Evolutionary conservation across 2,888 invertebrate species (phyloP), one percentile per base, ranked within the genome.

Genomic region (Drosophila barbarae): DNA sequence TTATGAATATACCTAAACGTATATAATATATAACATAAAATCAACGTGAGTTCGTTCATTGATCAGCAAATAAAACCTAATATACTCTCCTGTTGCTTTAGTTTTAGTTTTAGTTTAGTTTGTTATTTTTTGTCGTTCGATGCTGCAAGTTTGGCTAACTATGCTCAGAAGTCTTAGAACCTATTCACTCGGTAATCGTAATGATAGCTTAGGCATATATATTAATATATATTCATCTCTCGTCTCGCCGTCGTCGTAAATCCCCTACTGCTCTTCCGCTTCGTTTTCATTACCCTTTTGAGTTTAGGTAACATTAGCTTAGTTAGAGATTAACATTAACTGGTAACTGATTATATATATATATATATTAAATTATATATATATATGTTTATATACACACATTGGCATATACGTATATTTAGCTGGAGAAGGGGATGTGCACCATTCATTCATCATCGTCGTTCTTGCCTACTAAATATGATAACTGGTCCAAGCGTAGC

Each of bases 401-500:
- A 41, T 61, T 54, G 61, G 44, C 23, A 50, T 65, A 42, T 55
- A 18, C 49, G 28, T 66, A 30, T 49, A 56, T 55, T 30, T 67
- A 55, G 58, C 50, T 59, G 50, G 60, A 59, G 53, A 80, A 71
- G 61, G 57, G 47, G 47, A 77, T 76, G 83, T 85, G 85, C 77
- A 77, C 77, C 77, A 77, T 83, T 85, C 85, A 77, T 83, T 85
- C 77, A 30, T 30, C 44, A 28, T 30, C 46, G 18, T 32, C 46
- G 68, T 83, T 72, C 21, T 71, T 85, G 77, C 84, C 84, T 77
- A 77, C 77, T 77, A 71, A 72, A 69, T 80, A 82, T 85, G 76
- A 84, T 79, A 84, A 85, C 82, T 79, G 79, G 86, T 79, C 86
- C 79, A 84, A 79, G 82, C 80, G 47, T 61, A 66, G 71, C 61